A percentile compares a stretch with the other conserved stretches of the same genome.
These are phyloP conservation scores for Campoplex nolae DNA, from an alignment of 2,888 invertebrate species.

Conservation along the genomic window DNA sequence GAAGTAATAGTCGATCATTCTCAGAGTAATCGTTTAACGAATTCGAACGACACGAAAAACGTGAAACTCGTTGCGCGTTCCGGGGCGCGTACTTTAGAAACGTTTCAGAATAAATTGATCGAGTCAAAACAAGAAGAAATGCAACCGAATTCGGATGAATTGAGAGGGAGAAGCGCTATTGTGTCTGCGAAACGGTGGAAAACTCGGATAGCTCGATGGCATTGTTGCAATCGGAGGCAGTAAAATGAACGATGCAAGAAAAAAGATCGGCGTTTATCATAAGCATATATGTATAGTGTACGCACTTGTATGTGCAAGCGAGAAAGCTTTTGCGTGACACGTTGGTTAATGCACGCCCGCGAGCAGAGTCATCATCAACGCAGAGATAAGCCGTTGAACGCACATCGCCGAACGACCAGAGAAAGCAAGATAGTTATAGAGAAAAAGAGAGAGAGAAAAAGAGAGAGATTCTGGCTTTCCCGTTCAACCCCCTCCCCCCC, in stretches of 20 bases:
- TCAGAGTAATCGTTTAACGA: too few species aligned
- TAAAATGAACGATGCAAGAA: slow-evolving; percentile 24
- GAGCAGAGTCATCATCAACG: slow-evolving; percentile 52
- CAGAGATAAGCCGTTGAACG: slow-evolving; percentile 62
- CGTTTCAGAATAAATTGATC: neutral
- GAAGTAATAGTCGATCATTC: too few species aligned
- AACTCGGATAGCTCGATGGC: slow-evolving; percentile 40
- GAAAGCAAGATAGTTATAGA: neutral
- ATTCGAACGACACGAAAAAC: neutral
- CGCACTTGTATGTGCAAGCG: slow-evolving; percentile 15
- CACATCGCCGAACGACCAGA: slow-evolving; percentile 45
- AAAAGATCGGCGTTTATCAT: slow-evolving; percentile 19
- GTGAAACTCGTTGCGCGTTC: neutral
- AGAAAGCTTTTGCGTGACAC: slow-evolving; percentile 37
- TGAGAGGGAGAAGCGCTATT: neutral
- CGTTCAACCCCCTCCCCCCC: neutral
- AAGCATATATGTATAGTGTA: neutral
- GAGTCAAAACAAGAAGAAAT: neutral
- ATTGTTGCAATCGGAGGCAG: slow-evolving; percentile 41
- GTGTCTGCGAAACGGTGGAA: slow-evolving; percentile 34
- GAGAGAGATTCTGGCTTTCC: slow-evolving; percentile 29
- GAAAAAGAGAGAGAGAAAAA: neutral
- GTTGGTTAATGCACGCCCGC: slow-evolving; percentile 35
- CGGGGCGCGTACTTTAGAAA: neutral
- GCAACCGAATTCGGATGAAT: neutral